Evolutionary conservation across 1,140 invertebrate genomes (phyloP).

Genomic region (Medauroidea extradentata): DNA sequence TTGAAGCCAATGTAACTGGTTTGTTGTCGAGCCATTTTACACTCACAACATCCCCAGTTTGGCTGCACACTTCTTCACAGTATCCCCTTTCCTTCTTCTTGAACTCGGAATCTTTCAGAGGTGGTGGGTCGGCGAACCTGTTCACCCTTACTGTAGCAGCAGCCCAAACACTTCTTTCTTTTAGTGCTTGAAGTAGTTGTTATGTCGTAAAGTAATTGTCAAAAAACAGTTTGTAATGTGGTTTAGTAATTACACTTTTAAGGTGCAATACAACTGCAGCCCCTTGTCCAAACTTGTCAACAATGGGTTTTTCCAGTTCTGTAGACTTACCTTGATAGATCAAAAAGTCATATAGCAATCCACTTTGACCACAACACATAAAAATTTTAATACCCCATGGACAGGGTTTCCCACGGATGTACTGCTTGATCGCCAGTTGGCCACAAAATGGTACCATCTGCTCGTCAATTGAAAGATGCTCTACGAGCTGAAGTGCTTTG

Average conservation of each 20-base stretch:
- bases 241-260: background rate
- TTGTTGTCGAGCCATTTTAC: background rate
- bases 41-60: background rate
- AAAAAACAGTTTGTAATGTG: conserved; percentile 16
- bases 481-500: background rate
- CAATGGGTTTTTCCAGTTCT: background rate
- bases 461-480: conserved; percentile 10
- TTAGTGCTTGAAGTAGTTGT: conserved; percentile 7
- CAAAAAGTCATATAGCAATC: conserved; percentile 9
- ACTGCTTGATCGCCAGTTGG: background rate
- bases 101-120: background rate
- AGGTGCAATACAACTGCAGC: background rate
- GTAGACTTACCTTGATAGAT: conserved; percentile 8
- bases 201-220: conserved; percentile 18
- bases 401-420: conserved; percentile 1
- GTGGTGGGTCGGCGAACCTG: background rate
- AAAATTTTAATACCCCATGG: conserved; percentile 16
- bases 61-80: background rate
- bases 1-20: background rate
- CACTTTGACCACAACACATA: conserved; percentile 13
- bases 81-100: conserved; percentile 3
- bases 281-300: background rate
- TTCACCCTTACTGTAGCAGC: background rate
- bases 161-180: background rate
- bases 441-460: conserved; percentile 14